Base-by-base conservation (phyloP, 2,797 vertebrate genomes). In the Sphenodon punctatus region DNA sequence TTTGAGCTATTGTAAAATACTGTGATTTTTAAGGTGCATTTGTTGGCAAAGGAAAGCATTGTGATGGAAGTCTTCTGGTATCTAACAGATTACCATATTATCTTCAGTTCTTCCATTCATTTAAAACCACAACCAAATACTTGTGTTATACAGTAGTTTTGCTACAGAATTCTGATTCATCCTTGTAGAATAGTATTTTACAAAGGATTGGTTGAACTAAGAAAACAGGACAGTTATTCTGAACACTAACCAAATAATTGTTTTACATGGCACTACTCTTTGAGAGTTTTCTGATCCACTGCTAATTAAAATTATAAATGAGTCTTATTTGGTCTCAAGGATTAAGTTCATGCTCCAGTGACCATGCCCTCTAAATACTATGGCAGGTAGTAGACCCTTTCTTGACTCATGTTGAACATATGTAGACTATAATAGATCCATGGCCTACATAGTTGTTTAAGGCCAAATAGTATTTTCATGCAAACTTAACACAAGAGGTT, bases 221-320 rank as follows among this genome's bases (percentile, higher is more conserved):
- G 75, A 89, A 89, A 92, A 90, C 87, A 91, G 92, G 94, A 94
- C 89, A 92, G 89, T 89, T 94, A 93, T 92, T 95, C 91, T 93
- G 91, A 93, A 85, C 87, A 89, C 89, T 91, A 93, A 70, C 86
- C 85, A 86, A 91, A 88, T 92, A 93, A 94, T 95, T 93, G 92
- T 92, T 94, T 94, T 93, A 86, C 78, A 74, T 66, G 68, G 65
- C 85, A 83, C 55, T 84, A 63, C 45, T 91, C 92, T 93, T 94
- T 80, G 88, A 92, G 92, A 95, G 92, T 92, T 90, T 91, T 89
- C 92, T 93, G 88, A 95, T 95, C 95, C 88, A 86, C 89, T 91
- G 93, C 94, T 95, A 94, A 95, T 95, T 95, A 95, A 94, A 95
- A 94, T 94, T 93, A 94, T 92, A 95, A 94, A 94, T 94, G 90